These are phyloP conservation scores for Acanthosepion lycidas DNA, from an alignment of 2,888 invertebrate species.

Conservation along the genomic window DNA sequence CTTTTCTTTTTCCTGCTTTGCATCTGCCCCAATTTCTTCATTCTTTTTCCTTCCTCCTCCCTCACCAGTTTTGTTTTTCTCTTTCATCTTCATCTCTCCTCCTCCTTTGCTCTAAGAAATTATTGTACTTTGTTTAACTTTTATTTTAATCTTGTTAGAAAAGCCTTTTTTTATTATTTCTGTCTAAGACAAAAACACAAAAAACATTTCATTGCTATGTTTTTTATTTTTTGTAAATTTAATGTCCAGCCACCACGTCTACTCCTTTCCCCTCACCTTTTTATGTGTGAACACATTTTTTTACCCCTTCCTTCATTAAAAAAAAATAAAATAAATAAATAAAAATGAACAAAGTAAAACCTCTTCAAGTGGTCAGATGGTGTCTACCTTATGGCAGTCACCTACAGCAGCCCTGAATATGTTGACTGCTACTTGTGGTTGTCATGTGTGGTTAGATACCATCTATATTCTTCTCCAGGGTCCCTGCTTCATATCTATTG, in stretches of 20 bases:
- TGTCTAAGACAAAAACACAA: neutral
- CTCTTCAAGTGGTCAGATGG: slow-evolving; percentile 9
- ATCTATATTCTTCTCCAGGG: neutral
- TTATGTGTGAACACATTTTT: neutral
- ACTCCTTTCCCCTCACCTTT: neutral
- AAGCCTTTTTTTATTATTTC: neutral
- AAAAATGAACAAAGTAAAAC: neutral
- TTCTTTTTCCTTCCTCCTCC: neutral
- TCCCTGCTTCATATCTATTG: neutral
- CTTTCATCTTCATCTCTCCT: neutral
- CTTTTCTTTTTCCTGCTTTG: neutral
- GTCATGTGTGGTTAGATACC: neutral
- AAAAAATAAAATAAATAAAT: neutral
- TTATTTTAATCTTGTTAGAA: neutral
- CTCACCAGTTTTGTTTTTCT: neutral
- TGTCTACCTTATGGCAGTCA: neutral
- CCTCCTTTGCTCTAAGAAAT: neutral
- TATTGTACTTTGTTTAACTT: neutral
- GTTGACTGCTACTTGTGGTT: slow-evolving; percentile 14
- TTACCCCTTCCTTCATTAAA: neutral
- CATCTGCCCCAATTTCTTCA: neutral
- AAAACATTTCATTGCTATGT: neutral
- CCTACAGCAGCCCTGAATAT: neutral
- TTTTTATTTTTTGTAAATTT: neutral
- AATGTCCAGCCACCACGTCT: neutral